Evolutionary conservation across 2,113 vertebrate species (phyloP).

Genomic region (Nibea coibor): DNA sequence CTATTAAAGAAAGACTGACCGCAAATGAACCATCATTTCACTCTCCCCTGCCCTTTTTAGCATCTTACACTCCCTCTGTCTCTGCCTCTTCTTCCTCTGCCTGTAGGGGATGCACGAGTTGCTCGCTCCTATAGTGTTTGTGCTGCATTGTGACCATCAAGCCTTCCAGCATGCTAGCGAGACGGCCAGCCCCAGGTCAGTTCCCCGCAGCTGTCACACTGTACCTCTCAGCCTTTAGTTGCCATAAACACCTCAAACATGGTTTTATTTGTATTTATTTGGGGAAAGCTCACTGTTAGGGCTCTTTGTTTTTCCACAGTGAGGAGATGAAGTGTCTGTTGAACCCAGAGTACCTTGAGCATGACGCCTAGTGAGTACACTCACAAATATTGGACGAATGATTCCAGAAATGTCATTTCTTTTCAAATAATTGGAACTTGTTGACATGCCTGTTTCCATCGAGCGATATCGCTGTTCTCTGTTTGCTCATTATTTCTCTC

Average conservation of each 20-base stretch:
- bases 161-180: conserved; percentile 97
- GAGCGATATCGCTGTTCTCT: background rate
- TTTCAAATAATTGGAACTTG: background rate
- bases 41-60: conserved; percentile 11
- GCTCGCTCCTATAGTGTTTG: conserved; percentile 95
- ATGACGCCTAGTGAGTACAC: conserved; percentile 97
- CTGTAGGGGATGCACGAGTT: conserved; percentile 98
- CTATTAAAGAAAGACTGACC: conserved; percentile 67
- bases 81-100: conserved; percentile 1
- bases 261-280: background rate
- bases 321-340: conserved; percentile 96
- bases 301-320: conserved; percentile 79
- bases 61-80: background rate
- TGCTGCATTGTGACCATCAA: conserved; percentile 97
- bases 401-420: background rate
- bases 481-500: background rate
- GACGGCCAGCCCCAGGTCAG: conserved; percentile 93
- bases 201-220: background rate
- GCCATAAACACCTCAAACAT: background rate
- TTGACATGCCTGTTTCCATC: background rate
- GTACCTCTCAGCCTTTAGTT: background rate
- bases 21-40: conserved; percentile 58
- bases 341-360: conserved; percentile 93
- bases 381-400: background rate
- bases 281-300: background rate